phyloP scores from a whole-genome alignment of 2,113 vertebrate genomes.

The Tringa solitaria region DNA sequence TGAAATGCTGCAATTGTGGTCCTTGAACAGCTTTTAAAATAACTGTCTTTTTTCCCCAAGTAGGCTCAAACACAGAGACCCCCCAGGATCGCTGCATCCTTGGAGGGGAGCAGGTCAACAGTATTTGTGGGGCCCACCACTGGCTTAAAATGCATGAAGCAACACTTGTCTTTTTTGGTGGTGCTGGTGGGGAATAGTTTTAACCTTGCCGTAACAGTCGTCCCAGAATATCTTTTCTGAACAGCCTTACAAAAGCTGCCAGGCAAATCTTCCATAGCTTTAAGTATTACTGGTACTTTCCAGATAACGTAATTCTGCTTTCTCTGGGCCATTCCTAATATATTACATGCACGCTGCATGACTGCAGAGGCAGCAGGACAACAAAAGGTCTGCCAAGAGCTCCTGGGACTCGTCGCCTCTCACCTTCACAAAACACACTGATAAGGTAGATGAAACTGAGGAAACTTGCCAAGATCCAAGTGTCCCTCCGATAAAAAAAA shows the following conservation, averaged over 20 bases:
- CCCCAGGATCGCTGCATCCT: accelerated
- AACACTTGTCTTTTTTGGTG: neutral
- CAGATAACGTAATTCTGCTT: conserved; percentile 44
- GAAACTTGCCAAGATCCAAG: neutral
- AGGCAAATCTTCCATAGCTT: conserved; percentile 11
- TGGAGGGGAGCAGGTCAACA: neutral
- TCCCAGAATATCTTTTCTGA: conserved; percentile 3
- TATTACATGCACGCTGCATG: neutral
- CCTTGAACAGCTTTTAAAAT: neutral
- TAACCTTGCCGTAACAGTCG: neutral
- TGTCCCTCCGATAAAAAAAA: neutral
- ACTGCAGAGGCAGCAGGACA: neutral
- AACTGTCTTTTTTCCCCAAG: neutral
- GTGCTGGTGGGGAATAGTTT: neutral
- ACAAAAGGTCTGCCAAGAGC: conserved; percentile 6
- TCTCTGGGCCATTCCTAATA: conserved; percentile 26
- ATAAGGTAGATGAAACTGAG: neutral
- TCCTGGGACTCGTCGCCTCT: neutral
- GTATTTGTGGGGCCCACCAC: neutral
- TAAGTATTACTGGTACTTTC: conserved; percentile 35
- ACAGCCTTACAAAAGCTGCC: conserved; percentile 20
- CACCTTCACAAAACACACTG: neutral
- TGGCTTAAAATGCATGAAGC: neutral
- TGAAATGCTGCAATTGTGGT: neutral
- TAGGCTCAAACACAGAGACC: neutral